These are phyloP conservation scores for Ellobius talpinus DNA, from an alignment of 2,113 vertebrate species.

Conservation along the genomic window DNA sequence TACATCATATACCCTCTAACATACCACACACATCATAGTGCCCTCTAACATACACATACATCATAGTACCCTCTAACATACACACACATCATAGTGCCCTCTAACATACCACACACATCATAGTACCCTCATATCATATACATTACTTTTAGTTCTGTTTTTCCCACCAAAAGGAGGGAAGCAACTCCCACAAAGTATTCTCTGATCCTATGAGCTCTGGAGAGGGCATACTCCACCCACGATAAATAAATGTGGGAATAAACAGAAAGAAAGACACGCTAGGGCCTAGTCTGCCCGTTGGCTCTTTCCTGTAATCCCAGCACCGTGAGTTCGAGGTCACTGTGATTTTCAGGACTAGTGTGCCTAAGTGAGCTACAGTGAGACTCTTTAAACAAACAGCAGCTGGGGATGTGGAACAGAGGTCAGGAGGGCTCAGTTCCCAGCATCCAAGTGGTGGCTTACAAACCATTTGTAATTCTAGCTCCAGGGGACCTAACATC, in stretches of 20 bases:
- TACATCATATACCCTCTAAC: neutral
- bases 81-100: too few relatives aligned
- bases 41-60: too few relatives aligned
- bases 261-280: neutral
- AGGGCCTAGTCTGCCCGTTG: neutral
- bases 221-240: neutral
- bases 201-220: neutral
- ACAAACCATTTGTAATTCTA: neutral
- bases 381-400: neutral
- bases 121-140: neutral
- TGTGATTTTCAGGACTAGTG: neutral
- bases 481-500: neutral
- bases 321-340: neutral
- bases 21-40: too few relatives aligned
- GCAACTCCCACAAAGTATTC: neutral
- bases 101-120: too few relatives aligned
- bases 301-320: neutral
- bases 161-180: neutral
- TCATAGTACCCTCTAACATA: neutral
- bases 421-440: neutral
- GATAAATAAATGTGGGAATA: neutral
- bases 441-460: neutral
- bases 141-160: neutral
- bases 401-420: neutral
- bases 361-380: neutral